These are phyloP conservation scores for Lacanobia oleracea DNA, from an alignment of 2,888 invertebrate species.

Conservation along the genomic window DNA sequence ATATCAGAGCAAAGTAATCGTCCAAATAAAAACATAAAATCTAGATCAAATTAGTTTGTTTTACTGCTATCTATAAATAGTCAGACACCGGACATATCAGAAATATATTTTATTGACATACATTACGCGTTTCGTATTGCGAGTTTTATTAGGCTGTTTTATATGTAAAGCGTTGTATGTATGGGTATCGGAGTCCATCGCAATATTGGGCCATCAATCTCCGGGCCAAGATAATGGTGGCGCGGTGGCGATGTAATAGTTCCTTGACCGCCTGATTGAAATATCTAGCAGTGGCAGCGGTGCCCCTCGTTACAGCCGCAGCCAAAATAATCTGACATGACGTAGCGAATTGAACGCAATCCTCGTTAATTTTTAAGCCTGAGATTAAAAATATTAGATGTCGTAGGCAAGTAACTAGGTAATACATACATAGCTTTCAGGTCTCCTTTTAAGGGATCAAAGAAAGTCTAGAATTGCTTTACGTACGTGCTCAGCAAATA, in stretches of 20 bases:
- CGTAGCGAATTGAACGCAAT: slow-evolving; percentile 66
- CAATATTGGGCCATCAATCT: slow-evolving; percentile 86
- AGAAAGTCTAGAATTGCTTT: slow-evolving; percentile 26
- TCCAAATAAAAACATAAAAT: slow-evolving; percentile 51
- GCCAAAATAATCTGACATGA: slow-evolving; percentile 70
- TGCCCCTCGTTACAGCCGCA: slow-evolving; percentile 63
- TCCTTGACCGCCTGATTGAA: slow-evolving; percentile 85
- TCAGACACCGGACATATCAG: slow-evolving; percentile 57
- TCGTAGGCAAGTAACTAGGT: slow-evolving; percentile 4
- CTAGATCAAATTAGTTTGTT: slow-evolving; percentile 59
- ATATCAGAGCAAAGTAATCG: slow-evolving; percentile 24
- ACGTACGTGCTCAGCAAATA: slow-evolving; percentile 25
- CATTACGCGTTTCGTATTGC: slow-evolving; percentile 65
- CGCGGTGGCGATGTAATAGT: slow-evolving; percentile 81
- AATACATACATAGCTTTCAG: slow-evolving; percentile 10
- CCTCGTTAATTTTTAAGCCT: slow-evolving; percentile 25
- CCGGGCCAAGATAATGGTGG: slow-evolving; percentile 82
- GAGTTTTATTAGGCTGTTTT: slow-evolving; percentile 50
- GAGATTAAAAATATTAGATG: slow-evolving; percentile 59
- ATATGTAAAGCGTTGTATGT: slow-evolving; percentile 60
- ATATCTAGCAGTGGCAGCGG: slow-evolving; percentile 74
- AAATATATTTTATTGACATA: slow-evolving; percentile 58
- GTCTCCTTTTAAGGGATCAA: slow-evolving; percentile 39
- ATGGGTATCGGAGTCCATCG: slow-evolving; percentile 75
- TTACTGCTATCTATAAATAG: slow-evolving; percentile 71